Percentiles rank a stretch among this genome's conserved stretches.
phyloP scores from a whole-genome alignment of 2,888 invertebrate genomes.

The Dolichomitus sp. region DNA sequence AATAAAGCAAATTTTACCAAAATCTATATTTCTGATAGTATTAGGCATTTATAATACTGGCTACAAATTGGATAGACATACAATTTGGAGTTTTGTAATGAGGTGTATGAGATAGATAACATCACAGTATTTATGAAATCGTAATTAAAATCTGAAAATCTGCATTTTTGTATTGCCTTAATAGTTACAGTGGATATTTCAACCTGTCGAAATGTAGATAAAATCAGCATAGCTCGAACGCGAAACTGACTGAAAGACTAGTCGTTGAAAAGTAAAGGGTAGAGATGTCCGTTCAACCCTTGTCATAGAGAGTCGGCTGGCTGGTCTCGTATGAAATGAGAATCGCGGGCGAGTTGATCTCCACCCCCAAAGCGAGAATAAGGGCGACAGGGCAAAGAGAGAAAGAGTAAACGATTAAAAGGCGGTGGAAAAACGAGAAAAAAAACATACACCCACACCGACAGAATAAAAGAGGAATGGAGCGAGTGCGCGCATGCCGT shows the following conservation, averaged over 20 bases:
- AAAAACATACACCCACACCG: constrained; percentile 1
- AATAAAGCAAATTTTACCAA: no score
- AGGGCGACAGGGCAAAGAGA: constrained; percentile 38
- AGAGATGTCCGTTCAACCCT: constrained; percentile 33
- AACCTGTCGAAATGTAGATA: neutral
- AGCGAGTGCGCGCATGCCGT: constrained; percentile 74
- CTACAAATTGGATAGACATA: no score
- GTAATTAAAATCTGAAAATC: neutral
- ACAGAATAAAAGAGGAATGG: constrained; percentile 31
- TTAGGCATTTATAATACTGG: no score
- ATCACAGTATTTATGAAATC: neutral
- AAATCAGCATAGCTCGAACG: constrained; percentile 10
- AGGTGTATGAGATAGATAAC: neutral
- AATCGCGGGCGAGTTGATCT: constrained; percentile 40
- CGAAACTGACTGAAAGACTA: constrained; percentile 11
- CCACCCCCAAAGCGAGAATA: constrained; percentile 23
- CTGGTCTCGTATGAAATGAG: constrained; percentile 36
- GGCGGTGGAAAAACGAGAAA: constrained; percentile 45
- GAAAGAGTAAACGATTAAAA: constrained; percentile 62
- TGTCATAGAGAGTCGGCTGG: constrained; percentile 37
- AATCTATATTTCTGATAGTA: no score
- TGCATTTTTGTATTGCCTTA: neutral
- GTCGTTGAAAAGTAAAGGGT: constrained; percentile 51
- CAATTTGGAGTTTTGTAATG: no score
- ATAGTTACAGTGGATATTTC: neutral